phyloP scores from a whole-genome alignment of 2,888 invertebrate species.

The Callyntrura sp. region DNA sequence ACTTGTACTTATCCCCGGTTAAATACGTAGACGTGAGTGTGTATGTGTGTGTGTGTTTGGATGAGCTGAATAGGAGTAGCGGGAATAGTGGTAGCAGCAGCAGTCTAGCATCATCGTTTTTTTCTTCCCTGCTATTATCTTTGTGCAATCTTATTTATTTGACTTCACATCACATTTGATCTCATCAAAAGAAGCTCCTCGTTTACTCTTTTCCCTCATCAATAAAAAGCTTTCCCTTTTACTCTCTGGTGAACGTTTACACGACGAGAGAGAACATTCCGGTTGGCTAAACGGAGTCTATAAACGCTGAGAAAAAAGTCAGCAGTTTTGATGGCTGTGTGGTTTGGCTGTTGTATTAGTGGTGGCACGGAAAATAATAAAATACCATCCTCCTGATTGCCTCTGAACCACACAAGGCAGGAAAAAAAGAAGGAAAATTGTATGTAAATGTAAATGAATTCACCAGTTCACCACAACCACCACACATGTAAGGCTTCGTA shows the following conservation, averaged over 20 bases:
- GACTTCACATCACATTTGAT: slow-evolving; percentile 72
- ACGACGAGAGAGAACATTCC: no score
- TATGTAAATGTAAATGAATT: slow-evolving; percentile 73
- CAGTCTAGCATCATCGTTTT: no score
- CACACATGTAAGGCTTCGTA: slow-evolving; percentile 40
- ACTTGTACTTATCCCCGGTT: slow-evolving; percentile 56
- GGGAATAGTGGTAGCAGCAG: no score
- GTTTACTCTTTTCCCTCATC: slow-evolving; percentile 55
- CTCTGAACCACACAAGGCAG: slow-evolving; percentile 10
- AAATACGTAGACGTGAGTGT: slow-evolving; percentile 37
- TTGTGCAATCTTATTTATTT: slow-evolving; percentile 68
- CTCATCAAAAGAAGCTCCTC: slow-evolving; percentile 65
- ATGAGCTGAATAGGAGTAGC: no score
- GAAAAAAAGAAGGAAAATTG: slow-evolving; percentile 38
- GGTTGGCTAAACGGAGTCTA: slow-evolving; percentile 15
- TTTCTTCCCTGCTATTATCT: slow-evolving; percentile 32
- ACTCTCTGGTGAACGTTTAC: no score
- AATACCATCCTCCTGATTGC: slow-evolving; percentile 71
- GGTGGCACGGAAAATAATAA: slow-evolving; percentile 57
- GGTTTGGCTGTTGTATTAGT: neutral
- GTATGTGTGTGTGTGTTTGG: no score
- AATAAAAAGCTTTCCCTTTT: slow-evolving; percentile 35
- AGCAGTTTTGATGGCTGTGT: slow-evolving; percentile 30
- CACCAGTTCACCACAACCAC: neutral
- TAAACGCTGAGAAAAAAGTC: slow-evolving; percentile 40